These are phyloP conservation scores for Oscheius onirici DNA, from an alignment of 2,888 invertebrate species.

Conservation along the genomic window DNA sequence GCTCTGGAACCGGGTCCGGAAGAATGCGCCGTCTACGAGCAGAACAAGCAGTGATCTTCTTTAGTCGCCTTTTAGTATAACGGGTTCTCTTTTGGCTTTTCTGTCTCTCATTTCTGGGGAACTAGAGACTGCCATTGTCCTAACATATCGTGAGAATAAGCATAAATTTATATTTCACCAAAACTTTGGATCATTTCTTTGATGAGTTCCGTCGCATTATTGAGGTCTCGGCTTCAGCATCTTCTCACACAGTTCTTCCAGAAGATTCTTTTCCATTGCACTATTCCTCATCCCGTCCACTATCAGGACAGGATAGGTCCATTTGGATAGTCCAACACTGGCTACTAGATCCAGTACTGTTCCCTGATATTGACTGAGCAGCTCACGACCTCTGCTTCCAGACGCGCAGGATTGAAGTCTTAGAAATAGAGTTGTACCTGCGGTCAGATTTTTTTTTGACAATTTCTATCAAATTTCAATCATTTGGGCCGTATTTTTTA, in stretches of 20 bases:
- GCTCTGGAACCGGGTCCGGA: conserved; percentile 54
- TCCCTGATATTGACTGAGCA: background rate
- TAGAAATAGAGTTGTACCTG: too few species aligned
- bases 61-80: background rate
- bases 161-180: too few species aligned
- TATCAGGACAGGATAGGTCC: background rate
- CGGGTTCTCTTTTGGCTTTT: too few species aligned
- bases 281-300: background rate
- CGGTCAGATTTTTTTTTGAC: too few species aligned
- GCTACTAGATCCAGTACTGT: background rate
- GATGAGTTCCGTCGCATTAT: background rate
- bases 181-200: too few species aligned
- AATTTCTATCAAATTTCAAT: too few species aligned
- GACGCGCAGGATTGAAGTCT: too few species aligned
- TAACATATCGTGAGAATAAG: too few species aligned
- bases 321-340: background rate
- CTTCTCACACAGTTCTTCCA: background rate
- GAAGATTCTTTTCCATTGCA: background rate
- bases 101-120: too few species aligned
- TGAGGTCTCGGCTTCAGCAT: background rate
- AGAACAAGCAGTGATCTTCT: background rate
- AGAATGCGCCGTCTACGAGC: conserved; percentile 29
- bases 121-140: too few species aligned
- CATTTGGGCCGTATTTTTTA: too few species aligned
- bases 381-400: too few species aligned